Base-by-base conservation (phyloP, 2,113 vertebrate species). In the Panurus biarmicus region DNA sequence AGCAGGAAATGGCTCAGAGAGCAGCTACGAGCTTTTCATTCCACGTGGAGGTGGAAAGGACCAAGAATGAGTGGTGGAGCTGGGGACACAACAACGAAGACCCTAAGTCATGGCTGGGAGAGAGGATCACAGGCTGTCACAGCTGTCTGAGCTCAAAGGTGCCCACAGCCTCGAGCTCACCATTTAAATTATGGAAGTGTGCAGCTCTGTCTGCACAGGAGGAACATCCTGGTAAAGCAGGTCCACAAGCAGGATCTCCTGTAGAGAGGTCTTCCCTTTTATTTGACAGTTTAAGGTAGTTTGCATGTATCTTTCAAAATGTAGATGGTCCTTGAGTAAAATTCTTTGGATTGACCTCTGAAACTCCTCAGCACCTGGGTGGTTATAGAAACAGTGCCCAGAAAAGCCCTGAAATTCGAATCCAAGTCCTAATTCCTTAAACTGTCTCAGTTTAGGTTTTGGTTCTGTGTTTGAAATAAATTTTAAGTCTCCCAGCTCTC, bases 1-100 rank as follows among this genome's bases (percentile, higher is more conserved):
- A 95, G 85, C 87, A 96, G 96, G 94, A 95, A 97, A 93, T 64
- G 35, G 65, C 47, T 95, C 33, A 64, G 82, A 67, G 75, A 90
- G 35, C 87, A 86, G 78, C 85, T 77, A 93, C 2, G 0, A 72
- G 53, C 21, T 75, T 89, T 93, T 91, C 31, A 61, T 86, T 91
- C 72, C 85, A 78, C 83, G 76, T 88, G 65, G 87, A 93, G 53
- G 53, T 88, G 25, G 73, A 74, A 85, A 54, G 38, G 35, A 80
- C 40, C 53, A 66, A 71, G 60, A 93, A 48, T 10, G 65, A 51
- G 20, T 12, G 9, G 51, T 85, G 35, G 56, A 80, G 65, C 2
- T 72, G n/a, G n/a, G 45, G 69, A 85, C 47, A 51, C 24, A 20
- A 42, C 20, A 11, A 2, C 0, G 12, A 86, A 64, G 45, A 51